These are phyloP conservation scores for Takifugu bimaculatus DNA, from an alignment of 2,113 vertebrate genomes.

Conservation along the genomic window DNA sequence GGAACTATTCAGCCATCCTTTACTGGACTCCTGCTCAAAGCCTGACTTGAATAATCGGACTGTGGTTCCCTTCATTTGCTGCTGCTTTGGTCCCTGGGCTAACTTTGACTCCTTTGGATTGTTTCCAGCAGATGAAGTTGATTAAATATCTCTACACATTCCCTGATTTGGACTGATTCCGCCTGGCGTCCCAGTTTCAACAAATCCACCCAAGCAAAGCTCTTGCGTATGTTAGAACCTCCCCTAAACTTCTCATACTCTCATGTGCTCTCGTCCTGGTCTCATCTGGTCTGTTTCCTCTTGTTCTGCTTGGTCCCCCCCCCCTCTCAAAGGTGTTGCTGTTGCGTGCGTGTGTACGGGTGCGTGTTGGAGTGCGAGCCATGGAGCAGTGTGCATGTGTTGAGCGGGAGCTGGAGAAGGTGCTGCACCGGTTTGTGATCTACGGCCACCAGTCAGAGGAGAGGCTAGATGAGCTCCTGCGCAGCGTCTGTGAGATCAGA, in stretches of 20 bases:
- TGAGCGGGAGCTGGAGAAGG: constrained; percentile 88
- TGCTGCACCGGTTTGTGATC: constrained; percentile 85
- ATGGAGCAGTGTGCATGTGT: constrained; percentile 91
- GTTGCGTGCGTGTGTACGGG: constrained; percentile 30
- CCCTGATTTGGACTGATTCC: too few relatives aligned
- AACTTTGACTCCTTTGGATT: too few relatives aligned
- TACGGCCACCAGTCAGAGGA: constrained; percentile 88
- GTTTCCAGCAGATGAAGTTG: too few relatives aligned
- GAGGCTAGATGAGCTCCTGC: constrained; percentile 84
- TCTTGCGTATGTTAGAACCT: too few relatives aligned
- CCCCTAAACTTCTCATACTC: too few relatives aligned
- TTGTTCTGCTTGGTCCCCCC: constrained; percentile 3
- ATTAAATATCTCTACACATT: too few relatives aligned
- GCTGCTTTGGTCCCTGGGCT: too few relatives aligned
- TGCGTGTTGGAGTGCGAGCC: constrained; percentile 46
- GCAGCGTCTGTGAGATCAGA: constrained; percentile 82
- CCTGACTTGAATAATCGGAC: too few relatives aligned
- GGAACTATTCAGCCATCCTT: not conserved
- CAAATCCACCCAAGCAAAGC: too few relatives aligned
- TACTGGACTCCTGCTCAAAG: too few relatives aligned
- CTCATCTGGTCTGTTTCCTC: not conserved
- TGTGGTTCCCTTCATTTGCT: too few relatives aligned
- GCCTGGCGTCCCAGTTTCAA: too few relatives aligned
- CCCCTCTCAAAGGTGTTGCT: constrained; percentile 31
- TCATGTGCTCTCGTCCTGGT: not conserved